Percentiles rank a stretch among this genome's conserved stretches.
These are phyloP conservation scores for Oxycera nigricornis DNA, from an alignment of 2,888 invertebrate genomes.

Conservation along the genomic window DNA sequence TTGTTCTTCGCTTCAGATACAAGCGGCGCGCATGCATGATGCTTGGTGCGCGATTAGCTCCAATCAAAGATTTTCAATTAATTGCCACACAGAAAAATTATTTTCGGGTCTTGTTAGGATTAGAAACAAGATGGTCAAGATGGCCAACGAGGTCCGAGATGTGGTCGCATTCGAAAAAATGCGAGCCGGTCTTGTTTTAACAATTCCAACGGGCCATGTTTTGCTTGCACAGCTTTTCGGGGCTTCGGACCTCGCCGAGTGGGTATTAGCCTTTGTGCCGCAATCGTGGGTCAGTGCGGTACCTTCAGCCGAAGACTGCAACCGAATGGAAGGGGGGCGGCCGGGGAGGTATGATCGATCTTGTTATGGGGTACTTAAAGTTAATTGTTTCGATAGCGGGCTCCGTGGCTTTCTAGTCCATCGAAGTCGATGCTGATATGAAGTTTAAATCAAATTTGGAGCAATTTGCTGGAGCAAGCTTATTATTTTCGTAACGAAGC, in stretches of 20 bases:
- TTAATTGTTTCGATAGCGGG: not conserved
- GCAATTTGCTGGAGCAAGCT: conserved; percentile 1
- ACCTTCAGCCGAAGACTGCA: too few relatives aligned
- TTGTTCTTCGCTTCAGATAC: not conserved
- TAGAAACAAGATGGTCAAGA: conserved; percentile 14
- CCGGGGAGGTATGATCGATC: conserved; percentile 27
- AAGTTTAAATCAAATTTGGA: not conserved
- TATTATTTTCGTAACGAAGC: conserved; percentile 6
- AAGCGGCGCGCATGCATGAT: not conserved
- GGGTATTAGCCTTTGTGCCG: not conserved
- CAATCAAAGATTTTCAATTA: conserved; percentile 39
- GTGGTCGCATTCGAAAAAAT: not conserved
- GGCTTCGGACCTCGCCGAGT: not conserved
- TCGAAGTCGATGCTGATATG: not conserved
- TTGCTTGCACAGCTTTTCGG: not conserved
- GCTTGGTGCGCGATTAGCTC: conserved; percentile 27
- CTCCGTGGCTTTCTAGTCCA: not conserved
- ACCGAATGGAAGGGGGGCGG: too few relatives aligned
- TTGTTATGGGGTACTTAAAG: not conserved
- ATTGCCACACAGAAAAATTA: conserved; percentile 34
- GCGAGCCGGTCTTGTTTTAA: conserved; percentile 3
- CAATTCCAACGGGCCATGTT: not conserved
- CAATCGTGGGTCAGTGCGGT: not conserved
- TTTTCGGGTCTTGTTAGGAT: conserved; percentile 33
- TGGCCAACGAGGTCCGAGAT: not conserved